A percentile compares a stretch with the other conserved stretches of the same genome.
phyloP scores from a whole-genome alignment of 2,797 vertebrate genomes.

The Ctenopoma kingsleyae region DNA sequence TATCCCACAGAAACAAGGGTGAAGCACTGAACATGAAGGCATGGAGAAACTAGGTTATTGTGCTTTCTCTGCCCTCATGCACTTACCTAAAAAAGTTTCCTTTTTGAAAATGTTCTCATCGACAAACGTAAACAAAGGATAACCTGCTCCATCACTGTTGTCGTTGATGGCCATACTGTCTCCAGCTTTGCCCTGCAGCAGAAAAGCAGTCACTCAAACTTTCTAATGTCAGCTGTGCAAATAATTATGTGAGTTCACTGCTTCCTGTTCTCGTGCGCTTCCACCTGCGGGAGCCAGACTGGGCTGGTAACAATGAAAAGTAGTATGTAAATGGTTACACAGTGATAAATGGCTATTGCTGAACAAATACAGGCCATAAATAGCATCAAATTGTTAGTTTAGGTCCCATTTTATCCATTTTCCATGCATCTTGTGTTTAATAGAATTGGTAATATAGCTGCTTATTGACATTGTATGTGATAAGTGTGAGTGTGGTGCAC shows the following conservation, averaged over 20 bases:
- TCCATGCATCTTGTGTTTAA: too few species aligned
- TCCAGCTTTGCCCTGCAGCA: conserved; percentile 81
- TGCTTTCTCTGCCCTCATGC: background rate
- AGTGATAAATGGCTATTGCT: too few species aligned
- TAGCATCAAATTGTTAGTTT: too few species aligned
- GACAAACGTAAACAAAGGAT: conserved; percentile 85
- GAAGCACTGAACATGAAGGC: background rate
- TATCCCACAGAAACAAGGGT: background rate
- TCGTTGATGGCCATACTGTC: conserved; percentile 62
- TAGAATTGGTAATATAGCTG: background rate
- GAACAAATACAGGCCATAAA: too few species aligned
- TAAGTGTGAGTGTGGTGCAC: conserved; percentile 50
- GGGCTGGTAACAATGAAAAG: too few species aligned
- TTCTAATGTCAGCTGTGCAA: background rate
- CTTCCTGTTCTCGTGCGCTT: background rate
- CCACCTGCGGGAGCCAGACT: background rate
- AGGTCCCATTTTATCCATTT: too few species aligned
- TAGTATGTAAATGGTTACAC: too few species aligned
- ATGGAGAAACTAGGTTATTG: background rate
- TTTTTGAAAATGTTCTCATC: conserved; percentile 88
- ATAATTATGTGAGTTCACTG: background rate
- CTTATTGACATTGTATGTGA: background rate
- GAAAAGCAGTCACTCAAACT: conserved; percentile 8
- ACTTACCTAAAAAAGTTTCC: conserved; percentile 85
- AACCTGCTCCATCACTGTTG: conserved; percentile 72